Evolutionary conservation across 64 coral and sea anemone species (phyloP).

Genomic region (Dendrophyllia cribrosa): DNA sequence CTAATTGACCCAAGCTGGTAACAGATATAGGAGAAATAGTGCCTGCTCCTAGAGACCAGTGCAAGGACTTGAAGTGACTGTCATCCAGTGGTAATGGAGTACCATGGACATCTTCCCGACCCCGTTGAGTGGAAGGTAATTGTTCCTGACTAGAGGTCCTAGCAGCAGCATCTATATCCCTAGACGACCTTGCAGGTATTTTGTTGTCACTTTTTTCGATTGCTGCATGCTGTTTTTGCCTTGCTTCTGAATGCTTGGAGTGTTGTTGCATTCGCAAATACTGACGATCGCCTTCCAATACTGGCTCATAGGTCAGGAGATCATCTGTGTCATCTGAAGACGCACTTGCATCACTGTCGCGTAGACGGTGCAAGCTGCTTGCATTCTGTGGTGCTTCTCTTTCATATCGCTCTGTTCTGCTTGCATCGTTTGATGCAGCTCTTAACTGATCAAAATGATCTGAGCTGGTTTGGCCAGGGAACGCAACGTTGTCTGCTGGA

Average conservation of each 20-base stretch:
- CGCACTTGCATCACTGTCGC: slow-evolving; percentile 6
- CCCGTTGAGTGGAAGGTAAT: neutral
- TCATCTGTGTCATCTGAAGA: slow-evolving; percentile 94
- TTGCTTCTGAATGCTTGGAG: neutral
- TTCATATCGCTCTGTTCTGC: neutral
- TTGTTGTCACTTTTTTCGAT: neutral
- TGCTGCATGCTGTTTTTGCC: neutral
- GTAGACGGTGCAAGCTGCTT: neutral
- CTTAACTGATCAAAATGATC: neutral
- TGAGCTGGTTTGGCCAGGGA: neutral
- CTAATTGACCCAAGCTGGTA: slow-evolving; percentile 21
- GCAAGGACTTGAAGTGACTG: slow-evolving; percentile 45
- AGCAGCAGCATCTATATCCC: neutral
- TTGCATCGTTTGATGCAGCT: neutral
- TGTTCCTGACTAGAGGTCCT: neutral
- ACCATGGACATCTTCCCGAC: neutral
- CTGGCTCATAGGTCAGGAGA: slow-evolving; percentile 82
- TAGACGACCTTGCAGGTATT: neutral
- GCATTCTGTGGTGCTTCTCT: neutral
- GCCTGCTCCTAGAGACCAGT: slow-evolving; percentile 66
- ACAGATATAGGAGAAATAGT: slow-evolving; percentile 50
- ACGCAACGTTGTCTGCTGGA: neutral
- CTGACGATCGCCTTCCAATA: slow-evolving; percentile 74
- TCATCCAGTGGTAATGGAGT: neutral
- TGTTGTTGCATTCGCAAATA: slow-evolving; percentile 50